Base-by-base conservation (phyloP, 2,888 invertebrate species). In the Epirrhoe alternata region DNA sequence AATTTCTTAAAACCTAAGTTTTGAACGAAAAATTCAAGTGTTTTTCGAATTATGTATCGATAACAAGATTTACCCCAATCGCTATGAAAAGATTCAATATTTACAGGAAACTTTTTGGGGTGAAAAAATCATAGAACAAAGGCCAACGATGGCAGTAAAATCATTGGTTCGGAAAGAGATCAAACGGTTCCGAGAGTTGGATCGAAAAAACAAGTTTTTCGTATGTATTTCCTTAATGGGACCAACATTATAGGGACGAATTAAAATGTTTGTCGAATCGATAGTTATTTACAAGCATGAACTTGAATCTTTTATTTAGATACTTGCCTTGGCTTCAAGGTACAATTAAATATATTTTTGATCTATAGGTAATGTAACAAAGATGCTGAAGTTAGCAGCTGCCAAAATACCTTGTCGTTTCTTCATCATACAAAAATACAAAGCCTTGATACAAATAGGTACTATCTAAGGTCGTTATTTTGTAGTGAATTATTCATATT, bases 51-150 rank as follows among this genome's bases (percentile, higher is more conserved):
- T 45, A 42, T 12, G 10, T 17, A 45, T 8, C 2, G n/a, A 57
- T 33, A 56, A 52, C 14, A 59, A 50, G 42, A 53, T 61, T 68
- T 38, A 47, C 38, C 30, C 55, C 10, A 69, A 67, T 61, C 30
- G 42, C 31, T 67, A 47, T 65, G 35, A 58, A 50, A 57, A 47
- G 60, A 58, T 16, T 68, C 61, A 45, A 3, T 51, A 54, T 66
- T 54, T 24, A 59, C 63, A 60, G 49, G 54, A 42, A 53, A 59
- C 30, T 56, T 35, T 60, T 63, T 56, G 63, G 61, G 70, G 66
- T 66, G 55, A 45, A 68, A 70, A 69, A 72, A 68, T 69, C 71
- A 72, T 68, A 74, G 69, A 70, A 71, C 70, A 68, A 69, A 66
- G 60, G 16, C 59, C 61, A 68, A 59, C 31, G 61, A 61, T 60